These are phyloP conservation scores for Orius insidiosus DNA, from an alignment of 1,140 invertebrate species.

Conservation along the genomic window DNA sequence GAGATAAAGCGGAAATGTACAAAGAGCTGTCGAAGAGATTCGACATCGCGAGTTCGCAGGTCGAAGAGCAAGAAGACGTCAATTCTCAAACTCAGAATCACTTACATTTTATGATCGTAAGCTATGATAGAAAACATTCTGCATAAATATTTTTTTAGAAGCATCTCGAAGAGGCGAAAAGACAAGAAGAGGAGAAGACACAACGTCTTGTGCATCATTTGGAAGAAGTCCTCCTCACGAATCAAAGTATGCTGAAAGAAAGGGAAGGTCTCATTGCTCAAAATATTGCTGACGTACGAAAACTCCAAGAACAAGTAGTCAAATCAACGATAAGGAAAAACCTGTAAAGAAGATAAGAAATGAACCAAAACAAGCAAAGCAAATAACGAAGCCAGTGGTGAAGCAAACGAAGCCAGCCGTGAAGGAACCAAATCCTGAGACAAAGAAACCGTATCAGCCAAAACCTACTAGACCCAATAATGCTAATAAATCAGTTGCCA, in stretches of 20 bases:
- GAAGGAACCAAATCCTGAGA: too few species aligned
- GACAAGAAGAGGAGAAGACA: constrained; percentile 16
- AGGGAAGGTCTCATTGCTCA: constrained; percentile 18
- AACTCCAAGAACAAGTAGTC: constrained; percentile 15
- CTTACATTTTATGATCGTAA: constrained; percentile 9
- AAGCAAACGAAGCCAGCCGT: too few species aligned
- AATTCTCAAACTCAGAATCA: neutral
- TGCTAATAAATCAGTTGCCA: too few species aligned
- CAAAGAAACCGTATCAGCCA: too few species aligned
- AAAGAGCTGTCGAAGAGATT: constrained; percentile 1
- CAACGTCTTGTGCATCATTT: constrained; percentile 16
- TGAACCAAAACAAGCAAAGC: too few species aligned
- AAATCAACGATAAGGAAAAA: too few species aligned
- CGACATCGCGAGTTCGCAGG: too few species aligned
- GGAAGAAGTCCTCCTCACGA: constrained; percentile 17
- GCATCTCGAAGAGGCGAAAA: constrained; percentile 14
- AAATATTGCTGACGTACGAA: constrained; percentile 19
- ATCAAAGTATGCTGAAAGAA: constrained; percentile 16
- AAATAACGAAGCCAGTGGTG: too few species aligned
- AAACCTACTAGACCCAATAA: too few species aligned
- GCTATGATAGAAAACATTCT: neutral
- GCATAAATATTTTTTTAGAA: constrained; percentile 8
- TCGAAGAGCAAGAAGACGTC: too few species aligned
- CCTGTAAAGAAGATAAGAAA: too few species aligned
- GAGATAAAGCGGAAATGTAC: constrained; percentile 11